phyloP scores from a whole-genome alignment of 2,113 vertebrate species.

The Pungitius pungitius region DNA sequence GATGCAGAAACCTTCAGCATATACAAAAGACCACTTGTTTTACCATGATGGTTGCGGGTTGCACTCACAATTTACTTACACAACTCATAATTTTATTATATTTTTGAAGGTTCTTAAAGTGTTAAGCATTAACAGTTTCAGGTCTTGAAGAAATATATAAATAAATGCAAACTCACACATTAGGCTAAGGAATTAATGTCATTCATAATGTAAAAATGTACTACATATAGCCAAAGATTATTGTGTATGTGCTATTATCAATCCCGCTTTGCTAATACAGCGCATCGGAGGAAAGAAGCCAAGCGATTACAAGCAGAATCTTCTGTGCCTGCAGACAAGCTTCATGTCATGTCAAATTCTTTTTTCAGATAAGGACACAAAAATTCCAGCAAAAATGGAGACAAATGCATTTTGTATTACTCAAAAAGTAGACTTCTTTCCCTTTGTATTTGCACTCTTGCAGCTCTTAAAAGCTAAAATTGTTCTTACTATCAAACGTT shows the following conservation, averaged over 20 bases:
- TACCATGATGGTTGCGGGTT: not conserved
- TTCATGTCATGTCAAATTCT: not conserved
- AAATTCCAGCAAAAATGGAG: too few species aligned
- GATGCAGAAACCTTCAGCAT: not conserved
- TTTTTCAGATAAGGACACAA: too few species aligned
- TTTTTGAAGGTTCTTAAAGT: not conserved
- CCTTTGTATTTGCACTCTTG: not conserved
- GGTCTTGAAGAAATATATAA: not conserved
- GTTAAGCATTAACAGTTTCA: not conserved
- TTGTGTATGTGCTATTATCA: not conserved
- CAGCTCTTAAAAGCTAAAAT: not conserved
- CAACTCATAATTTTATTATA: not conserved
- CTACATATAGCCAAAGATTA: not conserved
- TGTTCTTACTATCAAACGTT: not conserved
- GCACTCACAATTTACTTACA: not conserved
- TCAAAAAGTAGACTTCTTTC: not conserved
- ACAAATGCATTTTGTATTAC: not conserved
- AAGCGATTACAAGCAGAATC: not conserved
- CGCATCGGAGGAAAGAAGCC: conserved; percentile 23
- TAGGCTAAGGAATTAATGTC: not conserved
- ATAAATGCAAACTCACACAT: not conserved
- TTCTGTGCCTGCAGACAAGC: conserved; percentile 31
- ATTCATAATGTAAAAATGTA: not conserved
- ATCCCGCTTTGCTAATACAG: conserved; percentile 8
- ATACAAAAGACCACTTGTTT: not conserved